These are phyloP conservation scores for Hormaphis cornu DNA, from an alignment of 1,140 invertebrate genomes.

Conservation along the genomic window DNA sequence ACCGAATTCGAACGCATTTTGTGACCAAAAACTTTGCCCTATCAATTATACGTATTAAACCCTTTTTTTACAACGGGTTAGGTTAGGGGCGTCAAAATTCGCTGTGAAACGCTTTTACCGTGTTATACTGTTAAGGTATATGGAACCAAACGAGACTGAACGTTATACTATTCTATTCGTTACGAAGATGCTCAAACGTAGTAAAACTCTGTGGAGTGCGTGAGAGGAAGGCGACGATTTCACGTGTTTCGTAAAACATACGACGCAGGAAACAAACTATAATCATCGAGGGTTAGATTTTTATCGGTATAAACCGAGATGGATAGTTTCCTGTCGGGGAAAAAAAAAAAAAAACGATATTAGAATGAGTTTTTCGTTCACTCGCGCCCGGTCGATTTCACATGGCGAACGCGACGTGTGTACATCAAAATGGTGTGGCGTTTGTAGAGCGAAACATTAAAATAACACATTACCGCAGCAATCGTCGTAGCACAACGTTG, in stretches of 20 bases:
- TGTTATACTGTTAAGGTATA: too few relatives aligned
- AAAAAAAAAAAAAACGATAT: not conserved
- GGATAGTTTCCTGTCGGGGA: conserved; percentile 2
- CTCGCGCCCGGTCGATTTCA: not conserved
- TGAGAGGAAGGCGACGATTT: not conserved
- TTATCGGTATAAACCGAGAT: conserved; percentile 4
- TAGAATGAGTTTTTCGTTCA: not conserved
- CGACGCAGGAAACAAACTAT: conserved; percentile 13
- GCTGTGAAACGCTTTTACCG: too few relatives aligned
- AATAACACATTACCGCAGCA: not conserved
- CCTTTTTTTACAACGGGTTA: too few relatives aligned
- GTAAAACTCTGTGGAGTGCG: not conserved
- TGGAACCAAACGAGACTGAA: too few relatives aligned
- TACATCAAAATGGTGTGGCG: too few relatives aligned
- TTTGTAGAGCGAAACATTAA: not conserved
- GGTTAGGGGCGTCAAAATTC: too few relatives aligned
- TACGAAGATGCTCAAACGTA: too few relatives aligned
- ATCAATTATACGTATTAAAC: too few relatives aligned
- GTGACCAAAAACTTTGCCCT: too few relatives aligned
- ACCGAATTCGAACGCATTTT: too few relatives aligned
- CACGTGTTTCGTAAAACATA: conserved; percentile 4
- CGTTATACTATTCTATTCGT: too few relatives aligned
- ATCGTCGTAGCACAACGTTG: too few relatives aligned
- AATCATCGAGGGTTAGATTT: conserved; percentile 21
- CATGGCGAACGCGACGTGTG: not conserved